Evolutionary conservation across 2,888 invertebrate genomes (phyloP).

Genomic region (Lacanobia oleracea): DNA sequence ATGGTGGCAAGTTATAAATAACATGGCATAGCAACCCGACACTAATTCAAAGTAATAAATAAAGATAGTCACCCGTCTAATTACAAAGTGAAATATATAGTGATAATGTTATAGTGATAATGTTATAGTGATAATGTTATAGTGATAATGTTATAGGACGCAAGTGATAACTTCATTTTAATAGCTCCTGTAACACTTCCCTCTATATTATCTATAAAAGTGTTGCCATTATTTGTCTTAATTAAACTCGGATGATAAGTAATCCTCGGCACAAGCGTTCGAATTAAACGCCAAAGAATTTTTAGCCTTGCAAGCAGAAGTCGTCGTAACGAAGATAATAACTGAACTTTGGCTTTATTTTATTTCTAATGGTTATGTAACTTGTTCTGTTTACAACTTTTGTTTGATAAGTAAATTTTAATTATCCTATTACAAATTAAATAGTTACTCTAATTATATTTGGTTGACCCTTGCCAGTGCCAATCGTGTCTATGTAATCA

Average conservation of each 20-base stretch:
- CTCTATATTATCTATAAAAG: constrained; percentile 16
- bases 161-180: constrained; percentile 50
- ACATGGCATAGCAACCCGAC: constrained; percentile 49
- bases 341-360: constrained; percentile 31
- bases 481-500: constrained; percentile 36
- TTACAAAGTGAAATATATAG: constrained; percentile 53
- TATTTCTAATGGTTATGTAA: constrained; percentile 29
- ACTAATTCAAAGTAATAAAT: constrained; percentile 54
- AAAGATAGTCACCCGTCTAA: constrained; percentile 46
- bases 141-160: constrained; percentile 52
- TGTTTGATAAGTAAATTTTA: constrained; percentile 29
- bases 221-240: constrained; percentile 20
- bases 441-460: constrained; percentile 26
- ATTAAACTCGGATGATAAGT: constrained; percentile 14
- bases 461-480: constrained; percentile 21
- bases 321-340: constrained; percentile 10
- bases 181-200: constrained; percentile 39
- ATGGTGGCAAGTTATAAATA: constrained; percentile 56
- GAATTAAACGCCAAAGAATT: constrained; percentile 2
- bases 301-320: background rate
- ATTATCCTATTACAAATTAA: constrained; percentile 19
- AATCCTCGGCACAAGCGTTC: background rate
- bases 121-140: no score
- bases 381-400: constrained; percentile 19
- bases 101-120: constrained; percentile 55